Conservation (phyloP, 2,888 invertebrate genomes). For the Chymomyza caudatula region DNA sequence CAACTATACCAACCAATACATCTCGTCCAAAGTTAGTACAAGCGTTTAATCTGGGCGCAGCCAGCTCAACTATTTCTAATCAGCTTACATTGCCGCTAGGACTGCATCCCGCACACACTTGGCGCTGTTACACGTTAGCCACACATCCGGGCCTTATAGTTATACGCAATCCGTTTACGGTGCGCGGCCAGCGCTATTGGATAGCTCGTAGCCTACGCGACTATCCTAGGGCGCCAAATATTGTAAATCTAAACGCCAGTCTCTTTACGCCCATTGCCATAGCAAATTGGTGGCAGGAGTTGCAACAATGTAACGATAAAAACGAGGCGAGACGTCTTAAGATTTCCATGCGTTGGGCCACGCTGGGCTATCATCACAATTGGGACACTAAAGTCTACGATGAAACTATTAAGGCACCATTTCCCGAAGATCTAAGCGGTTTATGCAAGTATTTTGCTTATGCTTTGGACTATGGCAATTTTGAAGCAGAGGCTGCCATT, state of each 20-base stretch:
- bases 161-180: slow-evolving; percentile 90
- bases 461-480: slow-evolving; percentile 80
- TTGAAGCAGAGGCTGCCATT: slow-evolving; percentile 94
- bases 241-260: slow-evolving; percentile 69
- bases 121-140: slow-evolving; percentile 83
- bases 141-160: slow-evolving; percentile 86
- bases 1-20: background rate
- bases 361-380: slow-evolving; percentile 97
- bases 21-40: background rate
- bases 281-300: slow-evolving; percentile 83
- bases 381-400: slow-evolving; percentile 96
- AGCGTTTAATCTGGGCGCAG: background rate
- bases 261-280: slow-evolving; percentile 54
- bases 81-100: slow-evolving; percentile 44
- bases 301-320: slow-evolving; percentile 60
- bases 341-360: slow-evolving; percentile 90
- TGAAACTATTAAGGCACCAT: slow-evolving; percentile 82
- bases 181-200: slow-evolving; percentile 89
- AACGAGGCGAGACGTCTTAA: slow-evolving; percentile 66
- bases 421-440: slow-evolving; percentile 86
- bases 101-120: slow-evolving; percentile 78
- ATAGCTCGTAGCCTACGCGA: slow-evolving; percentile 86
- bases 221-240: slow-evolving; percentile 85
- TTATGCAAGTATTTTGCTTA: slow-evolving; percentile 83
- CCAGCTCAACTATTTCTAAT: background rate